A percentile compares a stretch with the other conserved stretches of the same genome.
Evolutionary conservation across 2,888 invertebrate genomes (phyloP).

Genomic region (Orchestes rusci): DNA sequence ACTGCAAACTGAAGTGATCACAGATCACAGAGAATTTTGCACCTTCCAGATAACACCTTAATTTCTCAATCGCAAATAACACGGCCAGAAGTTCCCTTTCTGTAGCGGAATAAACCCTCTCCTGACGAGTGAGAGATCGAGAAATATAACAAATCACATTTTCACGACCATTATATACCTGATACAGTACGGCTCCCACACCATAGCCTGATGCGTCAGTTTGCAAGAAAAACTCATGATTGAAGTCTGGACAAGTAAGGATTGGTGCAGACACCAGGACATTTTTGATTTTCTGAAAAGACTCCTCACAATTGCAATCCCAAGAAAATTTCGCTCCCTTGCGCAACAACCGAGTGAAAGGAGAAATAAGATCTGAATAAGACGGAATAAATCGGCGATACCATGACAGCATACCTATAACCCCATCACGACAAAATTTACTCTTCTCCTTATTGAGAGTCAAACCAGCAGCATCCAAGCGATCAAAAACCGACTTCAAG

Average conservation of each 20-base stretch:
- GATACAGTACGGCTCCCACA: not conserved
- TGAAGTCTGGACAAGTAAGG: not conserved
- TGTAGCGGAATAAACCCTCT: not conserved
- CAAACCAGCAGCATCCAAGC: slow-evolving; percentile 16
- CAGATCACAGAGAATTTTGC: not conserved
- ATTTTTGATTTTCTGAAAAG: not conserved
- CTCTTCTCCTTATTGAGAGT: slow-evolving; percentile 22
- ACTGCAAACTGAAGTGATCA: not conserved
- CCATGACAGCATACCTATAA: not conserved
- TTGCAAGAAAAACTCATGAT: no score
- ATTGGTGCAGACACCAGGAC: not conserved
- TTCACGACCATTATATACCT: not conserved
- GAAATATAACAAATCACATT: not conserved
- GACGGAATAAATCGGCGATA: not conserved
- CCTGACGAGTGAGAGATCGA: not conserved
- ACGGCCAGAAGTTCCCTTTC: not conserved
- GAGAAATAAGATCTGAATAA: no score
- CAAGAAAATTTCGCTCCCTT: not conserved
- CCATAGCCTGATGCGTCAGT: not conserved
- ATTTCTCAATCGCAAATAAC: not conserved
- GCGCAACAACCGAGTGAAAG: not conserved
- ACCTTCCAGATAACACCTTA: not conserved
- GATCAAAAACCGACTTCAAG: slow-evolving; percentile 12
- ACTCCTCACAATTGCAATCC: not conserved
- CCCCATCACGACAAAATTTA: slow-evolving; percentile 3